These are phyloP conservation scores for Gortyna flavago DNA, from an alignment of 2,888 invertebrate genomes.

Conservation along the genomic window DNA sequence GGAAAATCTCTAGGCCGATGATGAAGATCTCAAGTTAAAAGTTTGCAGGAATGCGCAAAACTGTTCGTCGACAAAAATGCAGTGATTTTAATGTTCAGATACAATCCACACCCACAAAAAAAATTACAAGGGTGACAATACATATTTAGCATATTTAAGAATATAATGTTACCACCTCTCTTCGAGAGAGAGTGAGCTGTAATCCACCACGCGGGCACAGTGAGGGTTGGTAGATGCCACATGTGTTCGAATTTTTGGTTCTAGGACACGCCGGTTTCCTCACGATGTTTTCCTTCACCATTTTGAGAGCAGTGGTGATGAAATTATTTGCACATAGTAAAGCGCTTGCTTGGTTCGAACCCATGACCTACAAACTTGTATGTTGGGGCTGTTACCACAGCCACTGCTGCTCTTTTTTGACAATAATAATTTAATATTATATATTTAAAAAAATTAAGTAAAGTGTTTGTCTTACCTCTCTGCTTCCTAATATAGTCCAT, in stretches of 20 bases:
- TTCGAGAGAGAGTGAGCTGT: too few species aligned
- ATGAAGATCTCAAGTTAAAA: not conserved
- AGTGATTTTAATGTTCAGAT: not conserved
- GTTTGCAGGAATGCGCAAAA: not conserved
- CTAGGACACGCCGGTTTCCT: too few species aligned
- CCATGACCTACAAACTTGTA: too few species aligned
- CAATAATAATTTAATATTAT: not conserved
- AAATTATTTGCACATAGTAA: too few species aligned
- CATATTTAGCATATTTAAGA: too few species aligned
- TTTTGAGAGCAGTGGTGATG: too few species aligned
- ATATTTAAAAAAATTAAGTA: not conserved
- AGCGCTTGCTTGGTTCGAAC: too few species aligned
- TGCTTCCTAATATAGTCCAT: conserved; percentile 99
- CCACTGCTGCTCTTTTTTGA: not conserved
- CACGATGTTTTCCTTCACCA: too few species aligned
- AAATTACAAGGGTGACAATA: not conserved
- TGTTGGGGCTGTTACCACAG: not conserved
- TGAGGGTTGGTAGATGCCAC: too few species aligned
- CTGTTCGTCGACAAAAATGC: not conserved
- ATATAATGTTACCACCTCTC: too few species aligned
- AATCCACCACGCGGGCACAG: too few species aligned
- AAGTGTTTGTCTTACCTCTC: conserved; percentile 90
- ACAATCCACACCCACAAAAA: not conserved
- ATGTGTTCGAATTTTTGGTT: too few species aligned
- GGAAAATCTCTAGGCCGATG: not conserved